Evolutionary conservation across 2,113 vertebrate genomes (phyloP).

Genomic region (Lethenteron reissneri): DNA sequence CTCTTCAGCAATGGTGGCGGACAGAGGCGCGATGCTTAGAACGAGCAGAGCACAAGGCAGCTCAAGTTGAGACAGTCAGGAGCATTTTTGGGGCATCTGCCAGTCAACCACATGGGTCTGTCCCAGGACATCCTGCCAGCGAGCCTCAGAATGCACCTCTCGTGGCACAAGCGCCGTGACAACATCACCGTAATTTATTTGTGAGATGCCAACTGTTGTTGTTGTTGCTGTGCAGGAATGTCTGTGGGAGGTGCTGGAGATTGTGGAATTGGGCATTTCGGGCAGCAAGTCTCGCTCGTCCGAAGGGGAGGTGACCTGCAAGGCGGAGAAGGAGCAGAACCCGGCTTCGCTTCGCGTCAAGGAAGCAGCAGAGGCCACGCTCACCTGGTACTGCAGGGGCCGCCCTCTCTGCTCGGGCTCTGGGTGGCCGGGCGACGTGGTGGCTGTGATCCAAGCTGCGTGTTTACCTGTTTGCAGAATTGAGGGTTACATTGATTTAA

Average conservation of each 20-base stretch:
- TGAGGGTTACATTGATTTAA: too few species aligned
- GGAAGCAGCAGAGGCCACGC: slow-evolving; percentile 71
- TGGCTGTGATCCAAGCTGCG: too few species aligned
- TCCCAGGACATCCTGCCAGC: too few species aligned
- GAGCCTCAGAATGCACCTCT: too few species aligned
- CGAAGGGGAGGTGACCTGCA: slow-evolving; percentile 67
- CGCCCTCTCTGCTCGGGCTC: not conserved
- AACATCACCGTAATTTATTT: too few species aligned
- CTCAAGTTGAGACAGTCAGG: not conserved
- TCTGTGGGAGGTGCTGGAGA: slow-evolving; percentile 73
- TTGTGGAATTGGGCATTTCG: slow-evolving; percentile 79
- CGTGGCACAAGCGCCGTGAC: too few species aligned
- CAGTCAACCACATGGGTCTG: not conserved
- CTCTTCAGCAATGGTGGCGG: too few species aligned
- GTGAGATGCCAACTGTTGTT: slow-evolving; percentile 5
- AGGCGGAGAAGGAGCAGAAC: slow-evolving; percentile 79
- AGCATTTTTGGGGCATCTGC: not conserved
- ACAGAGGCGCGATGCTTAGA: not conserved
- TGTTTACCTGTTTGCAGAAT: too few species aligned
- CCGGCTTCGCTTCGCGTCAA: slow-evolving; percentile 87
- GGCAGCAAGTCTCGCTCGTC: slow-evolving; percentile 68
- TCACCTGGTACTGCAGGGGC: slow-evolving; percentile 46
- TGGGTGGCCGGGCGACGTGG: too few species aligned
- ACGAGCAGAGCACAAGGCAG: not conserved
- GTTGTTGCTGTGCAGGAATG: slow-evolving; percentile 39